Percentiles rank a stretch among this genome's conserved stretches.
phyloP scores from a whole-genome alignment of 2,797 vertebrate genomes.

The Phrynocephalus vlangalii region DNA sequence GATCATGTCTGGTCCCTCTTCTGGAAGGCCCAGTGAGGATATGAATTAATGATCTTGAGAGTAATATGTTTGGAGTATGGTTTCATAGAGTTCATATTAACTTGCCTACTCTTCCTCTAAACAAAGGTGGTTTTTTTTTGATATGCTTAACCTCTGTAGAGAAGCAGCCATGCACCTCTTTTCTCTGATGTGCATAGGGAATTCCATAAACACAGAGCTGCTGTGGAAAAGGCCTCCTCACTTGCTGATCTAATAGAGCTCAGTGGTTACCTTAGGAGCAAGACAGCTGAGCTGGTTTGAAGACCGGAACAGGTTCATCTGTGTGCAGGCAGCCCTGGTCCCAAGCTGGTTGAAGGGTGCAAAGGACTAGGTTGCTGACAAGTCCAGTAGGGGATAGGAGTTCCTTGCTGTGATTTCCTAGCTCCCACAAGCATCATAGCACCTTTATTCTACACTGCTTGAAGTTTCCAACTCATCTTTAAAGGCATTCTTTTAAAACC shows the following conservation, averaged over 20 bases:
- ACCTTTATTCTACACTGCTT: no score
- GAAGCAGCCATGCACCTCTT: neutral
- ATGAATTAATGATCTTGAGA: no score
- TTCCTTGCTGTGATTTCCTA: neutral
- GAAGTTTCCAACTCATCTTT: no score
- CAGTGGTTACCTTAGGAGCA: neutral
- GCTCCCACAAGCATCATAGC: neutral
- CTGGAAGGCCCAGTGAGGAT: no score
- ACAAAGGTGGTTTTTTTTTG: neutral
- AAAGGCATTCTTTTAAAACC: neutral
- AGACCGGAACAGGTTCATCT: neutral
- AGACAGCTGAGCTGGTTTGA: neutral
- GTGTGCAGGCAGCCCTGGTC: neutral
- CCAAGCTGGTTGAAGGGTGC: neutral
- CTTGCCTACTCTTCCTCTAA: neutral
- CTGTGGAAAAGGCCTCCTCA: neutral
- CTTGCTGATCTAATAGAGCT: neutral
- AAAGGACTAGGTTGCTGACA: neutral
- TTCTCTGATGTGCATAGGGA: neutral
- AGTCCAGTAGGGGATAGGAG: neutral
- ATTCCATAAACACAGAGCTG: neutral
- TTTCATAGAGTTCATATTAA: no score
- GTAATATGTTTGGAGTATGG: no score
- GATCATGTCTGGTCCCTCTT: no score
- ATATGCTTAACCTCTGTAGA: neutral